Evolutionary conservation across 2,888 invertebrate species (phyloP).

Genomic region (Spodoptera exigua): DNA sequence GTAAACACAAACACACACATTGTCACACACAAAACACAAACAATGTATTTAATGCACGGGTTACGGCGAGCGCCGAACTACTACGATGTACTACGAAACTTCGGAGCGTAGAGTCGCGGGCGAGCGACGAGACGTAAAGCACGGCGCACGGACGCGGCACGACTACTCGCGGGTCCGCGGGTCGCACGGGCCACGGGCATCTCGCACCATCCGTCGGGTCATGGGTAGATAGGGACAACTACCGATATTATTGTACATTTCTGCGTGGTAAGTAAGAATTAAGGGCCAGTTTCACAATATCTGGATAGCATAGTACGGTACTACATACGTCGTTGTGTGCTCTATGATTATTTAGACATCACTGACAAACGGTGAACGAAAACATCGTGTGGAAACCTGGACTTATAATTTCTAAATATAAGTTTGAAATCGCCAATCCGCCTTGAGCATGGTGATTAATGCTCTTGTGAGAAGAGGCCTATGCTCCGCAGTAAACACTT

Average conservation of each 20-base stretch:
- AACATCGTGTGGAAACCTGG: too few relatives aligned
- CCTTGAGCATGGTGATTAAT: too few relatives aligned
- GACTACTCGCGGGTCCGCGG: slow-evolving; percentile 35
- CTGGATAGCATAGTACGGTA: too few relatives aligned
- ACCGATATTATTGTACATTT: background rate
- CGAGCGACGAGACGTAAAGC: slow-evolving; percentile 8
- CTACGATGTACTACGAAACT: slow-evolving; percentile 22
- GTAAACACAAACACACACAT: slow-evolving; percentile 55
- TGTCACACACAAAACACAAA: slow-evolving; percentile 60
- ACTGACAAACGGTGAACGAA: too few relatives aligned
- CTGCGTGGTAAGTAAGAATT: too few relatives aligned
- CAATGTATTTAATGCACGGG: slow-evolving; percentile 30
- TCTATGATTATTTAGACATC: too few relatives aligned
- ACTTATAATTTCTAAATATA: too few relatives aligned
- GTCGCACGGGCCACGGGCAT: slow-evolving; percentile 21
- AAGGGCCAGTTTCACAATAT: too few relatives aligned
- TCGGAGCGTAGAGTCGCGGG: slow-evolving; percentile 8
- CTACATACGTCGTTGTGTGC: too few relatives aligned
- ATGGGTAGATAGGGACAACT: slow-evolving; percentile 20
- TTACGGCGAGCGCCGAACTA: slow-evolving; percentile 32
- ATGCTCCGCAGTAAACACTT: too few relatives aligned
- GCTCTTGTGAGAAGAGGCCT: too few relatives aligned
- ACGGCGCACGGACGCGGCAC: slow-evolving; percentile 34
- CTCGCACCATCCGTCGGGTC: slow-evolving; percentile 24
- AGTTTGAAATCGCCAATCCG: too few relatives aligned